Evolutionary conservation across 2,888 invertebrate species (phyloP).

Genomic region (Melieria picta): DNA sequence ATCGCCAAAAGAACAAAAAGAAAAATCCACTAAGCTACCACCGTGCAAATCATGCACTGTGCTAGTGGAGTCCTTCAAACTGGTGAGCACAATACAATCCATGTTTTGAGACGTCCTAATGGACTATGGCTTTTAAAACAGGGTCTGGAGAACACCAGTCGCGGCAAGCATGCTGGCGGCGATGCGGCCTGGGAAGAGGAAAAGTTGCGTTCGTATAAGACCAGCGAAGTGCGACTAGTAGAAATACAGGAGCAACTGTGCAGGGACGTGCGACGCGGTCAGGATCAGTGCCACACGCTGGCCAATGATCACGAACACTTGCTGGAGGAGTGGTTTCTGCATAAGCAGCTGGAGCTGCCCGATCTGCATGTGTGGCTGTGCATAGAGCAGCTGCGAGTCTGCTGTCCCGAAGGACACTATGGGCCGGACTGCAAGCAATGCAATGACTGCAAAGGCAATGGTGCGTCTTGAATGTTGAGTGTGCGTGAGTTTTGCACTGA

Average conservation of each 20-base stretch:
- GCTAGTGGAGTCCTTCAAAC: conserved; percentile 79
- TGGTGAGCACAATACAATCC: conserved; percentile 49
- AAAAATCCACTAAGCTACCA: conserved; percentile 70
- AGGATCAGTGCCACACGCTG: conserved; percentile 84
- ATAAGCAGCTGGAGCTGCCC: conserved; percentile 69
- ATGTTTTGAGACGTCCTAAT: not conserved
- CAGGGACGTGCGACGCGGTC: conserved; percentile 76
- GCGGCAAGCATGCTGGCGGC: conserved; percentile 91
- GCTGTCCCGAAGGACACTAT: conserved; percentile 86
- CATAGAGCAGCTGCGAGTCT: conserved; percentile 77
- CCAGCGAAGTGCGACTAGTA: conserved; percentile 87
- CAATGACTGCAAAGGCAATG: conserved; percentile 83
- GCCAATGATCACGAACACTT: conserved; percentile 84
- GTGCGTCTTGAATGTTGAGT: conserved; percentile 39
- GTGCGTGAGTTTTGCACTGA: not conserved
- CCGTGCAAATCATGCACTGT: conserved; percentile 83
- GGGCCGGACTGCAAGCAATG: conserved; percentile 86
- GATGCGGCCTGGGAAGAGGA: conserved; percentile 95
- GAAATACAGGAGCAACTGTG: conserved; percentile 93
- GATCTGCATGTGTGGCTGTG: conserved; percentile 82
- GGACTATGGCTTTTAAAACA: conserved; percentile 15
- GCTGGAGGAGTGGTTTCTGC: conserved; percentile 91
- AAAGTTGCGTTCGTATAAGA: conserved; percentile 82
- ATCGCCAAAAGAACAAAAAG: conserved; percentile 50
- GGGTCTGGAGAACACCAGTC: conserved; percentile 84